A percentile compares a stretch with the other conserved stretches of the same genome.
These are phyloP conservation scores for Agrotis ipsilon DNA, from an alignment of 2,888 invertebrate species.

Conservation along the genomic window DNA sequence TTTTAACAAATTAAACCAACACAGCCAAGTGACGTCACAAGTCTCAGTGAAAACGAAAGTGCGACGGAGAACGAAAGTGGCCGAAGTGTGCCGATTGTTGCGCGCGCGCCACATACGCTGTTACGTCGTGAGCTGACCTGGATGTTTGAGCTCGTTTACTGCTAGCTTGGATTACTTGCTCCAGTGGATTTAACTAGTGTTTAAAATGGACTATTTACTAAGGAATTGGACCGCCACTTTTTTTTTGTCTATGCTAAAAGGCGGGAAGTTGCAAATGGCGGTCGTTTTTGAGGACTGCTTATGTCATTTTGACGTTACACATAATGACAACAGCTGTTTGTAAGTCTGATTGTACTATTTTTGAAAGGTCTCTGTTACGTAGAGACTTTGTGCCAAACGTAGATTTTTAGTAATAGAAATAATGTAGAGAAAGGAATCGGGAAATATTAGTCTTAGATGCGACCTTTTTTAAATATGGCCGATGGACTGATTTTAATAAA, in stretches of 20 bases:
- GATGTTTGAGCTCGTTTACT: conserved; percentile 52
- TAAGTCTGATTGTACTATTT: background rate
- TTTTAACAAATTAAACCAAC: conserved; percentile 11
- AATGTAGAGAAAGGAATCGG: background rate
- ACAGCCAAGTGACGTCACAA: conserved; percentile 59
- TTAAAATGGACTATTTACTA: background rate
- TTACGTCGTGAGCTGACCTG: conserved; percentile 65
- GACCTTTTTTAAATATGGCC: background rate
- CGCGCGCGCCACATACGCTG: conserved; percentile 60
- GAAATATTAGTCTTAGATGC: background rate
- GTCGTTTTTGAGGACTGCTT: background rate
- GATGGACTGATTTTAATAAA: background rate
- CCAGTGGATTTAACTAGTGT: conserved; percentile 3
- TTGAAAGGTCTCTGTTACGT: background rate
- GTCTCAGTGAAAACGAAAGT: conserved; percentile 77
- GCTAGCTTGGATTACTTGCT: conserved; percentile 26
- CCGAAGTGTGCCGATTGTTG: conserved; percentile 64
- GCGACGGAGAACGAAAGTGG: conserved; percentile 75
- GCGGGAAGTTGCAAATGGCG: background rate
- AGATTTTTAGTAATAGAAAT: background rate
- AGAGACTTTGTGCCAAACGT: background rate
- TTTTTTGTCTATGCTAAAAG: background rate
- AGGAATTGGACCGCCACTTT: background rate
- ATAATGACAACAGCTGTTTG: background rate
- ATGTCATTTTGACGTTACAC: background rate